Evolutionary conservation across 2,888 invertebrate species (phyloP).

Genomic region (Serrognathus titanus): DNA sequence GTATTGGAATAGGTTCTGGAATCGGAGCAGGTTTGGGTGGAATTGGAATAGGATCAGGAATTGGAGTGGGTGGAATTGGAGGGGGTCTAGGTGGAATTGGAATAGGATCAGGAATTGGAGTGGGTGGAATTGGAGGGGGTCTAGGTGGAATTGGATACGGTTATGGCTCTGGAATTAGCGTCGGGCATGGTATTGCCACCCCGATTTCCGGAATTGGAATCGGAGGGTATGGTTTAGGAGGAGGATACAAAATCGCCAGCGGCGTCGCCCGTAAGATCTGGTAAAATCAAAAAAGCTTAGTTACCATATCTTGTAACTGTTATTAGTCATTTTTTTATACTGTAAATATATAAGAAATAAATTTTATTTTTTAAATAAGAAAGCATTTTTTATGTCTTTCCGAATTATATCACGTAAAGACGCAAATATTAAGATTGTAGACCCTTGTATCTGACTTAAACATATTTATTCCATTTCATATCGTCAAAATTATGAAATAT

Average conservation of each 20-base stretch:
- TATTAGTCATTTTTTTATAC: background rate
- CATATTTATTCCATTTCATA: too few relatives aligned
- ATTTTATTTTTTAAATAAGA: background rate
- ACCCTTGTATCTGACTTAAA: too few relatives aligned
- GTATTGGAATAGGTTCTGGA: conserved; percentile 3
- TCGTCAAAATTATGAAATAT: too few relatives aligned
- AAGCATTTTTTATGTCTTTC: background rate
- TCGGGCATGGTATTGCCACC: background rate
- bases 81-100: conserved; percentile 22
- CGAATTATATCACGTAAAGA: too few relatives aligned
- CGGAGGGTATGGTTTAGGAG: background rate
- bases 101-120: conserved; percentile 20
- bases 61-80: conserved; percentile 13
- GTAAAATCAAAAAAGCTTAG: background rate
- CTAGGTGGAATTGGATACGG: conserved; percentile 18
- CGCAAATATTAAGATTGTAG: too few relatives aligned
- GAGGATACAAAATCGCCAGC: background rate
- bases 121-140: conserved; percentile 13
- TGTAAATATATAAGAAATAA: conserved; percentile 1
- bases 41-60: conserved; percentile 13
- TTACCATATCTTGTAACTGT: background rate
- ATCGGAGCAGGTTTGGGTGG: conserved; percentile 10
- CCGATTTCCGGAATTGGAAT: background rate
- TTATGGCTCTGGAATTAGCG: background rate
- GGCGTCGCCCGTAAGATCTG: background rate